Evolutionary conservation across 2,888 invertebrate genomes (phyloP), one percentile per base, ranked within the genome.

Genomic region (Pantelozetes paolii): DNA sequence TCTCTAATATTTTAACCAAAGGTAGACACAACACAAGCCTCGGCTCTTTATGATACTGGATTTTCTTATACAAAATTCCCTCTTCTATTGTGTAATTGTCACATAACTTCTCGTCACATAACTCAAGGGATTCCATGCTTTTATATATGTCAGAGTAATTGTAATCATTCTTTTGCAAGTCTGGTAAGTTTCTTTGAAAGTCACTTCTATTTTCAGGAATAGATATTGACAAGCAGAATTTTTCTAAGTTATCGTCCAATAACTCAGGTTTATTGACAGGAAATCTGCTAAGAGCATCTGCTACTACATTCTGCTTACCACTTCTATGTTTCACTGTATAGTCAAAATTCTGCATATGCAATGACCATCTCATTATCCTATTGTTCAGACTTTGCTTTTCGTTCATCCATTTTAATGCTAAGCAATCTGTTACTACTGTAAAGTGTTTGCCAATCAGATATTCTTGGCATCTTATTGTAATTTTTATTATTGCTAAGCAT

Each of bases 21-120:
- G 79, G 78, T 0, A 78, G 57, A 13, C 40, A 42, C 0, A 48
- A 15, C n/a, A 64, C 67, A 1, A 72, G n/a, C 15, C 23, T 9
- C 15, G 9, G 2, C 11, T 23, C 54, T 26, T 26, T 26, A 23
- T 11, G 1, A 26, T 13, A 23, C 13, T 54, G 1, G 1, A 26
- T 23, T 26, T 26, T 26, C 6, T 26, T 54, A 2, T 15, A 15
- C 2, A 45, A 15, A 15, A 45, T 45, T 13, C 15, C 15, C 11
- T 45, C 15, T 45, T 45, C 45, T 15, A 45, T 45, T 2, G 15
- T 15, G 15, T 45, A 45, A 18, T 13, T 45, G 2, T 45, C 45
- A 15, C 11, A 45, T 45, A 11, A 36, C 11, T 36, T 5, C 11
- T 11, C 6, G 5, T 36, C 36, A 36, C 6, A 36, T 36, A 8